These are phyloP conservation scores for Euzophera pinguis DNA, from an alignment of 2,888 invertebrate genomes.

Conservation along the genomic window DNA sequence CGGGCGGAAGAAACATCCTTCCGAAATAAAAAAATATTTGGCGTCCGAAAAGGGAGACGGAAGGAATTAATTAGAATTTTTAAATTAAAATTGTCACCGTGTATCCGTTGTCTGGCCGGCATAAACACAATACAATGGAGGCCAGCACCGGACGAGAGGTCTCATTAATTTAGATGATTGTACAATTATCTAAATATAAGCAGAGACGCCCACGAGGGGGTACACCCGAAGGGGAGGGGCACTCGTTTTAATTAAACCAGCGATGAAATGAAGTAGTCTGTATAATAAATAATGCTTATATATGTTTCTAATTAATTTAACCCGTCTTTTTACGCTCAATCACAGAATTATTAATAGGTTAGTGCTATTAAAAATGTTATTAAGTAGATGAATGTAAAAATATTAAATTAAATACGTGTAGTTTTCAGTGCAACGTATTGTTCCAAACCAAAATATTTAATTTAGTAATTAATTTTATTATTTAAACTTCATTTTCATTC, in stretches of 20 bases:
- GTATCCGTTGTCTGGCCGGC: conserved; percentile 55
- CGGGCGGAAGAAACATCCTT: conserved; percentile 27
- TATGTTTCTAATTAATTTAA: conserved; percentile 78
- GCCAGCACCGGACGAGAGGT: conserved; percentile 74
- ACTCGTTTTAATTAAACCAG: conserved; percentile 80
- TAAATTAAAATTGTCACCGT: conserved; percentile 62
- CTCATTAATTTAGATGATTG: conserved; percentile 81
- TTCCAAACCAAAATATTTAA: too few relatives aligned
- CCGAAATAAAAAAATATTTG: conserved; percentile 29
- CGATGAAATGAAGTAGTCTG: conserved; percentile 80
- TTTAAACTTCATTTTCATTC: too few relatives aligned
- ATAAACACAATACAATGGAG: conserved; percentile 72
- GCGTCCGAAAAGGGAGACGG: conserved; percentile 31
- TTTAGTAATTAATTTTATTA: too few relatives aligned
- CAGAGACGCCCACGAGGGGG: conserved; percentile 72
- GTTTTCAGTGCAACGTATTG: too few relatives aligned
- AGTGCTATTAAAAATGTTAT: too few relatives aligned
- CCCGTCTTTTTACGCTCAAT: conserved; percentile 54
- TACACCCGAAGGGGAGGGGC: conserved; percentile 74
- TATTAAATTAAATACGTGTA: too few relatives aligned
- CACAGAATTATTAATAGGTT: too few relatives aligned
- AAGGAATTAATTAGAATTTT: conserved; percentile 53
- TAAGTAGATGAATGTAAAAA: too few relatives aligned
- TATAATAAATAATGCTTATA: conserved; percentile 79
- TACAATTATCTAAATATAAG: conserved; percentile 81